These are phyloP conservation scores for Ellobius talpinus DNA, from an alignment of 2,113 vertebrate genomes.

Conservation along the genomic window DNA sequence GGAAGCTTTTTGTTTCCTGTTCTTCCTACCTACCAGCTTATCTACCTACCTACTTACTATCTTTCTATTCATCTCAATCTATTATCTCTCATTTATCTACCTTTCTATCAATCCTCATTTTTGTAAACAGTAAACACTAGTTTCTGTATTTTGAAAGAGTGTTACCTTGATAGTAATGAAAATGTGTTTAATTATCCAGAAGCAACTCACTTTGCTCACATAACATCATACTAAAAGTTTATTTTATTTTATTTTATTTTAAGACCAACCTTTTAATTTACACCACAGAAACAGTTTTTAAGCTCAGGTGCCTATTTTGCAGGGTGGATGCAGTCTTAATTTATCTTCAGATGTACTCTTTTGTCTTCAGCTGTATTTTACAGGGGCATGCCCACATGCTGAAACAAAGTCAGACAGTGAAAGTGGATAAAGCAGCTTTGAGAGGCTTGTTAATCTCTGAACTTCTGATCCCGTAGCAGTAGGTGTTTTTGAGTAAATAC, in stretches of 20 bases:
- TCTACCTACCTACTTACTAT: not conserved
- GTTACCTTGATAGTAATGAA: not conserved
- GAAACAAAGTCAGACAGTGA: slow-evolving; percentile 63
- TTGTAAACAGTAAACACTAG: not conserved
- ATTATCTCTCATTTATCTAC: not conserved
- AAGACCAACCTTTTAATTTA: not conserved
- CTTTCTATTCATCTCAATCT: not conserved
- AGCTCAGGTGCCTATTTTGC: slow-evolving; percentile 22
- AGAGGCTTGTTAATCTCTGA: slow-evolving; percentile 73
- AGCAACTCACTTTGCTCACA: not conserved
- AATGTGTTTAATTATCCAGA: not conserved
- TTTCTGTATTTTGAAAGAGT: not conserved
- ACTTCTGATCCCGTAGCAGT: slow-evolving; percentile 67
- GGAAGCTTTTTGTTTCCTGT: not conserved
- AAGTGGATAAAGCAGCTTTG: slow-evolving; percentile 69
- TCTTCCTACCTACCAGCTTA: not conserved
- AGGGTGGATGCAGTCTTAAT: slow-evolving; percentile 39
- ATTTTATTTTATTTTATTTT: slow-evolving; percentile 17
- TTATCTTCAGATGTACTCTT: slow-evolving; percentile 51
- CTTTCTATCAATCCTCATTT: not conserved
- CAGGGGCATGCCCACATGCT: slow-evolving; percentile 31
- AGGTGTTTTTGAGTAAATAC: slow-evolving; percentile 62
- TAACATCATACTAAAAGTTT: not conserved
- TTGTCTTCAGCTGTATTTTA: slow-evolving; percentile 35
- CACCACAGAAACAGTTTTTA: not conserved